Evolutionary conservation across 1,140 invertebrate species (phyloP).

Genomic region (Drosophila kohkoa): DNA sequence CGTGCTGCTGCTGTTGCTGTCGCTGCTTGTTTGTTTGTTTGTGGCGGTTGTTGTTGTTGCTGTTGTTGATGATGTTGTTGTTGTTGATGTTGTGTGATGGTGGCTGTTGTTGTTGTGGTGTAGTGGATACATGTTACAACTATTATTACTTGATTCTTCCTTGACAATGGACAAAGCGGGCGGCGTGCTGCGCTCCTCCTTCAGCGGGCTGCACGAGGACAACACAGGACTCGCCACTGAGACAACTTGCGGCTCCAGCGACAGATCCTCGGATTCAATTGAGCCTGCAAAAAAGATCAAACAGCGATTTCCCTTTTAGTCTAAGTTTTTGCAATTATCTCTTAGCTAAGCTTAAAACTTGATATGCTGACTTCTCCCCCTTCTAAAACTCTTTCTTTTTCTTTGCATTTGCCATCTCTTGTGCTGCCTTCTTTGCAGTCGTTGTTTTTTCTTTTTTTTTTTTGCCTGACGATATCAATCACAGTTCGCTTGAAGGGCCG

Average conservation of each 20-base stretch:
- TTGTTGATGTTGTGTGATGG: slow-evolving; percentile 76
- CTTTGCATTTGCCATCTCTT: slow-evolving; percentile 1
- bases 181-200: slow-evolving; percentile 86
- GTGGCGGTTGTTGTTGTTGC: slow-evolving; percentile 63
- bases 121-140: slow-evolving; percentile 88
- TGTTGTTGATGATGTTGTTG: slow-evolving; percentile 68
- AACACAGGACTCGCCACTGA: slow-evolving; percentile 85
- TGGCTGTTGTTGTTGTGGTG: slow-evolving; percentile 84
- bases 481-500: slow-evolving; percentile 72
- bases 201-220: slow-evolving; percentile 86
- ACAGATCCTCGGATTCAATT: slow-evolving; percentile 91
- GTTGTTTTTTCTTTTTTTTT: not conserved
- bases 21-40: slow-evolving; percentile 41
- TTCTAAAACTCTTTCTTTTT: slow-evolving; percentile 1
- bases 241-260: slow-evolving; percentile 86
- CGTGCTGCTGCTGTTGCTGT: slow-evolving; percentile 58
- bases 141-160: slow-evolving; percentile 90
- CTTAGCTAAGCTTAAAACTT: slow-evolving; percentile 17
- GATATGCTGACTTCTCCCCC: slow-evolving; percentile 6
- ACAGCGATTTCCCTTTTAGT: slow-evolving; percentile 14
- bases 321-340: not conserved
- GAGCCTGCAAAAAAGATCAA: slow-evolving; percentile 87
- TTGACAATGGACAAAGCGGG: slow-evolving; percentile 88
- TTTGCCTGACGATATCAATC: slow-evolving; percentile 67
- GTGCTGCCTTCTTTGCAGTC: not conserved